Conservation (phyloP, 2,797 vertebrate genomes). For the Uromys caudimaculatus region DNA sequence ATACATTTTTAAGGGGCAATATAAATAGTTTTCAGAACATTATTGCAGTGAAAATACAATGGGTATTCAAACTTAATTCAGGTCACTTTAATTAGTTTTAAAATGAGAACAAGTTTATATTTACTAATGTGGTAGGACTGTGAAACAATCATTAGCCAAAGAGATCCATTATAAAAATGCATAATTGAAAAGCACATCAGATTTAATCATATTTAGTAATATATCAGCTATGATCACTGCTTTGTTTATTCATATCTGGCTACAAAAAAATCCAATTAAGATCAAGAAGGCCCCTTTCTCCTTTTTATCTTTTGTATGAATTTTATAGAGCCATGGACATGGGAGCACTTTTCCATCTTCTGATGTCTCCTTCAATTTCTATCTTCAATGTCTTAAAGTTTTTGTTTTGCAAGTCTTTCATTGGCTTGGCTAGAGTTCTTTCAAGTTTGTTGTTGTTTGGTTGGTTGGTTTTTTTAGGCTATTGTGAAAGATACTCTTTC, state of each 20-base stretch:
- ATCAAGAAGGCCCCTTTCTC: slow-evolving; percentile 45
- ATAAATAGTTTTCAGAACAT: slow-evolving; percentile 42
- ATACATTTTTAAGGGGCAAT: slow-evolving; percentile 41
- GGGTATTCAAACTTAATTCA: slow-evolving; percentile 57
- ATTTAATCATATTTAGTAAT: slow-evolving; percentile 77
- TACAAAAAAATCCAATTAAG: slow-evolving; percentile 83
- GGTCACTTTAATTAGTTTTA: slow-evolving; percentile 52
- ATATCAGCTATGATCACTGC: slow-evolving; percentile 78
- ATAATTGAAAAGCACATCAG: slow-evolving; percentile 78
- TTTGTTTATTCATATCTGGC: slow-evolving; percentile 78
- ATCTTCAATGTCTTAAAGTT: not conserved
- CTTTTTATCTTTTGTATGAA: not conserved
- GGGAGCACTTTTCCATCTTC: not conserved
- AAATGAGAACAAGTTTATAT: slow-evolving; percentile 45
- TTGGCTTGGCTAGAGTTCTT: not conserved
- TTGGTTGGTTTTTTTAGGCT: not conserved
- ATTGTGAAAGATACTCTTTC: not conserved
- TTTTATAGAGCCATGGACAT: not conserved
- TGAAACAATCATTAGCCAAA: slow-evolving; percentile 68
- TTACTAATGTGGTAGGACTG: not conserved
- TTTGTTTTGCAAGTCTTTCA: not conserved
- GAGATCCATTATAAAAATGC: slow-evolving; percentile 65
- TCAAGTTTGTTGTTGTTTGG: not conserved
- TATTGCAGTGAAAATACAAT: not conserved
- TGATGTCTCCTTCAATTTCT: not conserved